Percentiles rank a stretch among this genome's conserved stretches.
Evolutionary conservation across 1,140 invertebrate species (phyloP).

Genomic region (Halesus radiatus): DNA sequence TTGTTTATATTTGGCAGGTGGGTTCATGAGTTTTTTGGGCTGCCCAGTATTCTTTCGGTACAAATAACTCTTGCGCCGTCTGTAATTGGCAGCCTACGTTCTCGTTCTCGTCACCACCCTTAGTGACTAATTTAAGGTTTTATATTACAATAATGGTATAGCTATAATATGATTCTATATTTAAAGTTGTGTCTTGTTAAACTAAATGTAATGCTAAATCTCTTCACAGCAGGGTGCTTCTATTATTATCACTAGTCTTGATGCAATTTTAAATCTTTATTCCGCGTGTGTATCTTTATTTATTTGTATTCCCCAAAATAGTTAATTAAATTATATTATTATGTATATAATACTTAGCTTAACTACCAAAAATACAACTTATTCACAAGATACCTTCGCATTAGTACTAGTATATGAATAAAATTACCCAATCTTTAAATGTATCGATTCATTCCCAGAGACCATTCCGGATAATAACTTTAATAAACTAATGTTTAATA

Average conservation of each 20-base stretch:
- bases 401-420: neutral
- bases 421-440: neutral
- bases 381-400: neutral
- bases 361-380: neutral
- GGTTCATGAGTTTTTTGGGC: conserved; percentile 70
- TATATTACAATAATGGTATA: conserved; percentile 2
- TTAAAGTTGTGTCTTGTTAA: conserved; percentile 26
- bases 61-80: conserved; percentile 63
- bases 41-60: conserved; percentile 71
- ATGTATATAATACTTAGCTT: neutral
- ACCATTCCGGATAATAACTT: too few species aligned
- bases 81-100: conserved; percentile 62
- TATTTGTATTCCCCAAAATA: neutral
- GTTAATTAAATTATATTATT: neutral
- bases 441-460: conserved; percentile 1
- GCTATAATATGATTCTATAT: conserved; percentile 13
- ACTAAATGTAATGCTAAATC: neutral
- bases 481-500: too few species aligned
- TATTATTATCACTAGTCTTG: conserved; percentile 37
- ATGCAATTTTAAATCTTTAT: conserved; percentile 4
- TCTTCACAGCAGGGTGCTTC: conserved; percentile 24
- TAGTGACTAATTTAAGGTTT: neutral
- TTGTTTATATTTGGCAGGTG: conserved; percentile 69
- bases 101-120: conserved; percentile 50
- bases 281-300: neutral